Base-by-base conservation (phyloP, 2,888 invertebrate genomes). In the Mycalesis mineus region DNA sequence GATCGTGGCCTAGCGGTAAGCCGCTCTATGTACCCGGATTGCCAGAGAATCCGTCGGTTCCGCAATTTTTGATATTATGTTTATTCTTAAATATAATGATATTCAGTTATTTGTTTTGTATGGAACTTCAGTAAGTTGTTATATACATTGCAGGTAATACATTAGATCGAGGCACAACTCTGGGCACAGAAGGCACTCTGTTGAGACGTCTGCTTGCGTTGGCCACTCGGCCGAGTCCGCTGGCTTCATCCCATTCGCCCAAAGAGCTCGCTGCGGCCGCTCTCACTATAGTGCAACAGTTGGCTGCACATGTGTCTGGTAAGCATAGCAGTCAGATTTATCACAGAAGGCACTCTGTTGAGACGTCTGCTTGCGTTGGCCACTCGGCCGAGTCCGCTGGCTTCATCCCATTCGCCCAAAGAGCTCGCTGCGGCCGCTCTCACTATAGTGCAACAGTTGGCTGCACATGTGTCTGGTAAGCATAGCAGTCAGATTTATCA, bases 371-470 rank as follows among this genome's bases (percentile, higher is more conserved):
- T 98, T 48, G 88, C 93, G 29, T 92, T 96, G 62, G 96, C 97
- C 0, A 97, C 96, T 0, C 95, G 97, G 60, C 97, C 98, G 0
- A 97, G 97, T 62, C 97, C 97, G 0, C 85, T 98, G 2, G 97
- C 97, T 68, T 95, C 96, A 0, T 93, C 95, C n/a, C 97, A 97
- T 74, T 91, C 92, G 0, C 91, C 95, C 39, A 89, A 93, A 71
- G 96, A 96, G 70, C 84, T 95, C 54, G 92, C 94, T 44, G 90
- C 92, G 17, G 96, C 97, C 0, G 96, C 97, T 0, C 84, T 97
- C 13, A 94, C 95, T 56, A 92, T 98, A 39, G 93, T 95, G 8
- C 97, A 98, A 74, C 96, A 95, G 74, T 83, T 98, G 55, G 95
- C 96, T 7, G 85, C 88, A 0, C 87, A 89, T 67, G 73, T 81